Conservation (phyloP, 2,888 invertebrate genomes). For the Meta bourneti region DNA sequence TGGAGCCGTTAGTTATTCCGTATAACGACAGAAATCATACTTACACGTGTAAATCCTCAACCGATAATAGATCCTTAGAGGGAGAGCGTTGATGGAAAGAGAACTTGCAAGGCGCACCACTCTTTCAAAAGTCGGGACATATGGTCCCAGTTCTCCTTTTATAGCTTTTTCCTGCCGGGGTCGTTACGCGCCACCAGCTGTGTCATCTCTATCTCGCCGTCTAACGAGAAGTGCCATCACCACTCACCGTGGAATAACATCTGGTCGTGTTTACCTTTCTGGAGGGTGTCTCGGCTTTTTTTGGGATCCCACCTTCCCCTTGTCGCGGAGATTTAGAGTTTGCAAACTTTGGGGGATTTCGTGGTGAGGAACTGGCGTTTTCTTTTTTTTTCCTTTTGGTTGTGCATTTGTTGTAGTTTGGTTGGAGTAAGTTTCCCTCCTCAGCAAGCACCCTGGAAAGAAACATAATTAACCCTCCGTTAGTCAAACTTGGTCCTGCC, state of each 20-base stretch:
- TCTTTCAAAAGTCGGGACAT: no score
- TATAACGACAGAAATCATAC: no score
- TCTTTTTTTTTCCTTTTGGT: neutral
- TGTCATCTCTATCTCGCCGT: conserved; percentile 12
- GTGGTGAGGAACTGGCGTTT: neutral
- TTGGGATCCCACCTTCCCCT: neutral
- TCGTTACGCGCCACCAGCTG: conserved; percentile 21
- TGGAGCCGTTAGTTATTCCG: no score
- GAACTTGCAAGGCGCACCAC: no score
- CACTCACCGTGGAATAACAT: conserved; percentile 24
- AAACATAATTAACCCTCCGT: no score
- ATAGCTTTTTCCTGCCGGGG: conserved; percentile 8
- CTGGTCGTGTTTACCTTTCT: conserved; percentile 27
- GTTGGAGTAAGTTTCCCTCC: no score
- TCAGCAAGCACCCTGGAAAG: no score
- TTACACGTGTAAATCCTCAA: no score
- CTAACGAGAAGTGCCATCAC: conserved; percentile 14
- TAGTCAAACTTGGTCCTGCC: no score
- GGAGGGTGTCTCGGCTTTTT: neutral
- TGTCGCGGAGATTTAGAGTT: conserved; percentile 37
- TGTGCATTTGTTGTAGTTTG: no score
- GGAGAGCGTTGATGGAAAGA: no score
- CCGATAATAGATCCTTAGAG: no score
- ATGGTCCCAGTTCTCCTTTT: conserved; percentile 25
- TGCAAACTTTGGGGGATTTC: neutral